These are phyloP conservation scores for Aporophyla lueneburgensis DNA, from an alignment of 2,888 invertebrate genomes.

Conservation along the genomic window DNA sequence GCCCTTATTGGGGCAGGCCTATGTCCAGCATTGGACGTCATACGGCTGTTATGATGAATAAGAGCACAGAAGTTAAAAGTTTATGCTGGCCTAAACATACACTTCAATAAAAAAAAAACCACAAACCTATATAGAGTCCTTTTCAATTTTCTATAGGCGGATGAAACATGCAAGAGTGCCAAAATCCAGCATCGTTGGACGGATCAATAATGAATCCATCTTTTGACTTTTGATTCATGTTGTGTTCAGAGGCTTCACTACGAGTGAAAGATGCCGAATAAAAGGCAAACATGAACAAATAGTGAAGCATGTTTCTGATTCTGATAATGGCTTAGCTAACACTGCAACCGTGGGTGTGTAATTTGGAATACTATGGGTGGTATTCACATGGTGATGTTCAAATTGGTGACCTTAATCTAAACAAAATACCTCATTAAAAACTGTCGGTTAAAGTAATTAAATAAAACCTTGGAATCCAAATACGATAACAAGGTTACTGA, in stretches of 20 bases:
- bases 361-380: not conserved
- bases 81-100: too few relatives aligned
- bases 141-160: not conserved
- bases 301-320: not conserved
- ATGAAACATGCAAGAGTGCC: not conserved
- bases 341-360: not conserved
- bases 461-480: conserved; percentile 6
- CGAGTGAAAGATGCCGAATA: not conserved
- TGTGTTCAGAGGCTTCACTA: not conserved
- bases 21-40: too few relatives aligned
- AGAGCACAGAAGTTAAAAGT: too few relatives aligned
- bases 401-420: not conserved
- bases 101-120: too few relatives aligned
- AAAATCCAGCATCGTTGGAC: not conserved
- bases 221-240: not conserved
- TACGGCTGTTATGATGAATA: too few relatives aligned
- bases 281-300: not conserved
- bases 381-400: not conserved
- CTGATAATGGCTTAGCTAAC: not conserved
- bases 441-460: not conserved
- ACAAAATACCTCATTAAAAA: not conserved
- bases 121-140: not conserved
- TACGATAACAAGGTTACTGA: conserved; percentile 1
- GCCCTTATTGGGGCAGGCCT: too few relatives aligned
- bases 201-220: not conserved